Conservation (phyloP, 2,113 vertebrate species). For the Raja brachyura region DNA sequence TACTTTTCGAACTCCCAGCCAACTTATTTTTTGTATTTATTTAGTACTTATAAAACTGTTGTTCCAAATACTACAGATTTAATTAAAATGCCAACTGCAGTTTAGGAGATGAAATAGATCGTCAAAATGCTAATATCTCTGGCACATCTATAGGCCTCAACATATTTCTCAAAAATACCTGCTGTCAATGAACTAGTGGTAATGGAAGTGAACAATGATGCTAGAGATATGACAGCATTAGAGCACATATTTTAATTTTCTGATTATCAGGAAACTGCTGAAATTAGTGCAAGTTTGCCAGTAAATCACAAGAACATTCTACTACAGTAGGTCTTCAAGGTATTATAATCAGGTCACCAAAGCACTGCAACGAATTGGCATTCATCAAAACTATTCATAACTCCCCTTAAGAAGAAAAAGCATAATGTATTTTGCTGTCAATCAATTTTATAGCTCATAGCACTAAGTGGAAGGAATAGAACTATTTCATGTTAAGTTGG, state of each 20-base stretch:
- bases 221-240: neutral
- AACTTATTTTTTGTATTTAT: neutral
- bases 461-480: neutral
- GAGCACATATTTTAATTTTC: neutral
- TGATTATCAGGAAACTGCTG: neutral
- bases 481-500: neutral
- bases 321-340: neutral
- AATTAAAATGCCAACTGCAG: neutral
- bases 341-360: neutral
- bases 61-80: neutral
- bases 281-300: neutral
- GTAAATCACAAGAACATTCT: neutral
- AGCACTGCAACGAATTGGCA: neutral
- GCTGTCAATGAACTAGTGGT: neutral
- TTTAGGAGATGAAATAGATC: neutral
- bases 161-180: neutral
- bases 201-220: neutral
- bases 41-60: neutral
- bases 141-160: neutral
- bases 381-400: neutral
- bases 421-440: neutral
- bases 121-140: neutral
- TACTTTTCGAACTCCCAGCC: neutral
- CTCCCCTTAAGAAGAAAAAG: neutral
- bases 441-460: neutral